A percentile compares a stretch with the other conserved stretches of the same genome.
Evolutionary conservation across 2,113 vertebrate species (phyloP).

Genomic region (Lepidothrix coronata): DNA sequence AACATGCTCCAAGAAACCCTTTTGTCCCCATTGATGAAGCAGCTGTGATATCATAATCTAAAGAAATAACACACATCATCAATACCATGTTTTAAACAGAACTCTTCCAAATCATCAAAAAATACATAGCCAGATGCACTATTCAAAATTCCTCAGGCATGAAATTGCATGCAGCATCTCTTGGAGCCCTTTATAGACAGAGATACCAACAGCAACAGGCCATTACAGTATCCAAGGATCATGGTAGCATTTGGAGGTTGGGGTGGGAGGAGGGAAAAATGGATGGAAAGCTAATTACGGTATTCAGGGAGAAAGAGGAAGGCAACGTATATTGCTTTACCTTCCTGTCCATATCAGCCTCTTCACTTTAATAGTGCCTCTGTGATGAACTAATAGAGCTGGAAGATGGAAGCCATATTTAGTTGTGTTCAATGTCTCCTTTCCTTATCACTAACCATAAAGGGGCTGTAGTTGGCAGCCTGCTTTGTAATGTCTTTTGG

Average conservation of each 20-base stretch:
- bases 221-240: not conserved
- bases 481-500: not conserved
- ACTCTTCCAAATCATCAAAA: not conserved
- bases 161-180: not conserved
- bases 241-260: not conserved
- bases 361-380: not conserved
- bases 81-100: not conserved
- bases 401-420: not conserved
- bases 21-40: slow-evolving; percentile 87
- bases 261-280: not conserved
- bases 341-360: not conserved
- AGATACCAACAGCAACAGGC: not conserved
- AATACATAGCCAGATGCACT: not conserved
- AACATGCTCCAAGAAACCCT: slow-evolving; percentile 87
- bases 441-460: not conserved
- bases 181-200: not conserved
- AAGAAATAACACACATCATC: slow-evolving; percentile 20
- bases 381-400: not conserved
- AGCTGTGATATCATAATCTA: slow-evolving; percentile 88
- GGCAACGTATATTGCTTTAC: not conserved
- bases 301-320: not conserved
- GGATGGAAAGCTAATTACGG: not conserved
- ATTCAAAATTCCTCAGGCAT: not conserved
- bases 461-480: not conserved
- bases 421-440: not conserved